Percentiles rank a stretch among this genome's conserved stretches.
These are phyloP conservation scores for Pentamera pediparva DNA, from an alignment of 53 echinoderm and acorn worm genomes.

Conservation along the genomic window DNA sequence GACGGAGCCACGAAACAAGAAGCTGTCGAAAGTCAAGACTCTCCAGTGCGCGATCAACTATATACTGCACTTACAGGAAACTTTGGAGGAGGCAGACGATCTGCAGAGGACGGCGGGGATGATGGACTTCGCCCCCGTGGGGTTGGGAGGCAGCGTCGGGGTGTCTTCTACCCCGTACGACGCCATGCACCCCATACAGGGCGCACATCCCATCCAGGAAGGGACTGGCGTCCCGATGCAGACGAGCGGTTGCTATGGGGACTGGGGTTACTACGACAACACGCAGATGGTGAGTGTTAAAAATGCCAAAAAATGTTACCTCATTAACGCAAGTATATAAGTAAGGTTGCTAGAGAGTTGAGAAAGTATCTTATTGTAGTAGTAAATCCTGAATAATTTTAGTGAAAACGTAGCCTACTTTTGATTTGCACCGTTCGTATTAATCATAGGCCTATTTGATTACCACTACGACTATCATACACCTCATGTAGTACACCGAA, in stretches of 20 bases:
- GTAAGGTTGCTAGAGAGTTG: no score
- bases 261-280: slow-evolving; percentile 31
- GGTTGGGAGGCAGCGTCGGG: background rate
- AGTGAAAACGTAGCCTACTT: no score
- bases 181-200: background rate
- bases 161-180: background rate
- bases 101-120: slow-evolving; percentile 55
- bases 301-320: no score
- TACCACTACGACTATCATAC: no score
- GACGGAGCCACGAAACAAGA: slow-evolving; percentile 93
- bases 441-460: no score
- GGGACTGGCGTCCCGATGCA: slow-evolving; percentile 1
- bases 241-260: background rate
- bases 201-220: background rate
- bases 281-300: slow-evolving; percentile 13
- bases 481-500: no score
- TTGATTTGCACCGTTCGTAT: no score
- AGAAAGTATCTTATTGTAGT: no score
- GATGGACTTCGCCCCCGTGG: slow-evolving; percentile 44
- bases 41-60: slow-evolving; percentile 96
- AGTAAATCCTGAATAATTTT: no score
- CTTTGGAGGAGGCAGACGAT: slow-evolving; percentile 66
- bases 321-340: no score
- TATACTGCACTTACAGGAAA: slow-evolving; percentile 87
- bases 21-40: slow-evolving; percentile 95